Evolutionary conservation across 1,140 invertebrate species (phyloP), one percentile per base, ranked within the genome.

Genomic region (Melitaea cinxia): DNA sequence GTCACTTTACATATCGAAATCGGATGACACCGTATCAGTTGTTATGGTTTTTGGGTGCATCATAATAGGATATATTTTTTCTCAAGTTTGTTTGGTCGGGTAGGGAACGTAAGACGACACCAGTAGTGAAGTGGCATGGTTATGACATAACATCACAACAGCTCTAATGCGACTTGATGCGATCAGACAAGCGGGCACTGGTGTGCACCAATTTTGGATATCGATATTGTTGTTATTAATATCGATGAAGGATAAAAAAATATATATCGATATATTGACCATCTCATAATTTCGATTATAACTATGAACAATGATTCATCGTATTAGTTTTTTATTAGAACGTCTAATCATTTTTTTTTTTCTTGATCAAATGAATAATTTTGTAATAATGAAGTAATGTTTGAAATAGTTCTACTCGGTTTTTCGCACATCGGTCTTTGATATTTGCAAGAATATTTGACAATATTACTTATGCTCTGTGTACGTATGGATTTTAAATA

Each of bases 141-240:
- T 74, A 65, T 74, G 75, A 82, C 77, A 77, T 58, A 81, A 78
- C 72, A 76, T 65, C 55, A 69, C 67, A 57, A 64, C 42, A 45
- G 37, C 65, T 42, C 73, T 77, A 75, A 75, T 68, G 45, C 69
- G 78, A 80, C 28, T 37, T 70, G 73, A 78, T 75, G 14, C 33
- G 61, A 64, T 15, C 45, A 33, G 73, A 78, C 75, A 71, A 64
- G 47, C 47, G 58, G 67, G 45, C 60, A 66, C 72, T 69, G 68
- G 65, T 60, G 65, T 72, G 74, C 61, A 73, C 67, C 63, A 59
- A 69, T 70, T 77, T 77, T 74, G 63, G 74, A 73, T 66, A 74
- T 66, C 63, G 56, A 65, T 77, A 72, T 52, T 59, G 64, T 57
- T 69, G 50, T 49, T 45, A 59, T 30, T 47, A 47, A 58, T 30